Conservation (phyloP, 2,797 vertebrate species). For the Sebastes matsubarae region DNA sequence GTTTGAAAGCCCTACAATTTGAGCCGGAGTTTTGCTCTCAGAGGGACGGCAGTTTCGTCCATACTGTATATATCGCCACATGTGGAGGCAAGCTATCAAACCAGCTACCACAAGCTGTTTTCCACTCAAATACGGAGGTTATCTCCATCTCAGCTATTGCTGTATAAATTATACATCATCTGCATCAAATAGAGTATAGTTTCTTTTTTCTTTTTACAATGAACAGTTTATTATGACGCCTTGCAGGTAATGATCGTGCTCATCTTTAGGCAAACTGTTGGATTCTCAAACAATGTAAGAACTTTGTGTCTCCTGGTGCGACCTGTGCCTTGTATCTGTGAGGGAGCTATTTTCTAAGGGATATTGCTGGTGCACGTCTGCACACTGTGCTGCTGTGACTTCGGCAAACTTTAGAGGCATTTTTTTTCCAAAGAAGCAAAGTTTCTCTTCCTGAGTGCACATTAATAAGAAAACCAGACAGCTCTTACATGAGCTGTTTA, state of each 20-base stretch:
- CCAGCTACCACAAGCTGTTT: slow-evolving; percentile 4
- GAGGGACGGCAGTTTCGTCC: not conserved
- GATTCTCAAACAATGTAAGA: not conserved
- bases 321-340: not conserved
- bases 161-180: slow-evolving; percentile 11
- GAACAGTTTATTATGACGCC: not conserved
- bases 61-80: slow-evolving; percentile 14
- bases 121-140: not conserved
- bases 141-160: slow-evolving; percentile 11
- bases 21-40: not conserved
- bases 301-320: not conserved
- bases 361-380: not conserved
- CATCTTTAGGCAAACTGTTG: slow-evolving; percentile 3
- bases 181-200: not conserved
- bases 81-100: slow-evolving; percentile 28
- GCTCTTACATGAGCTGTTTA: not conserved
- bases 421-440: slow-evolving; percentile 3
- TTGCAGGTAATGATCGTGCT: slow-evolving; percentile 11
- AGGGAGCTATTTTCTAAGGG: slow-evolving; percentile 17
- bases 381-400: not conserved
- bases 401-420: not conserved
- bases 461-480: not conserved
- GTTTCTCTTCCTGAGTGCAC: not conserved
- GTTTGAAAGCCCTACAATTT: not conserved
- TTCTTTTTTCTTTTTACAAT: not conserved